Evolutionary conservation across 1,140 invertebrate species (phyloP), one percentile per base, ranked within the genome.

Genomic region (Hylyphantes graminicola): DNA sequence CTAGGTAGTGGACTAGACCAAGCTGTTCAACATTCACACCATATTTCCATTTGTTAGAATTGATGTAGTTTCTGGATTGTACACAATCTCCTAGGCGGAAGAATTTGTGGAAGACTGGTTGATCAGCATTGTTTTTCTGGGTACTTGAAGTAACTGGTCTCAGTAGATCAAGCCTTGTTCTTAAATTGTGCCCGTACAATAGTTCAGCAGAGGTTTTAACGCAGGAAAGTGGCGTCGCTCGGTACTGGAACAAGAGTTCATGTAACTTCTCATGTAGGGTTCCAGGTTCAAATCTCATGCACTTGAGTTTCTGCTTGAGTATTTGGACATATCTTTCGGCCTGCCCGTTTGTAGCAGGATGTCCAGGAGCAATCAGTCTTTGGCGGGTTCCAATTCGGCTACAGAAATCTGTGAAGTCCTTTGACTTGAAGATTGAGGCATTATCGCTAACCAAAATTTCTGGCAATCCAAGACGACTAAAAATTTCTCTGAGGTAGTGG

Each of bases 171-270:
- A 10, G n/a, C 19, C 19, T 64, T n/a, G 63, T 64, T 64, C 63
- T 8, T 64, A 64, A n/a, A 19, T 64, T 64, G 8, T 64, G 7
- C 11, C 48, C 50, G 17, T 53, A 15, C 6, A 48, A 77, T 17
- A 63, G 7, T 77, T 77, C 61, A n/a, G 59, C 54, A 48, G 74
- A n/a, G n/a, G n/a, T 64, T 17, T 77, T 63, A 21, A 35, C 35
- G 11, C 17, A 13, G 12, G n/a, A 13, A 11, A 63, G 53, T 51
- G 74, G 21, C 17, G 74, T 77, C 11, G 19, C 59, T 64, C 35
- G 4, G 53, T 64, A 77, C 6, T 61, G 21, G 12, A 77, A 63
- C 9, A 77, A 12, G n/a, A n/a, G n/a, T 64, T 63, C 50, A 11
- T n/a, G 10, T 5, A 64, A 5, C 2, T 77, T 77, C 12, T 64